Conservation (phyloP, 2,888 invertebrate genomes). For the Pomacea canaliculata region DNA sequence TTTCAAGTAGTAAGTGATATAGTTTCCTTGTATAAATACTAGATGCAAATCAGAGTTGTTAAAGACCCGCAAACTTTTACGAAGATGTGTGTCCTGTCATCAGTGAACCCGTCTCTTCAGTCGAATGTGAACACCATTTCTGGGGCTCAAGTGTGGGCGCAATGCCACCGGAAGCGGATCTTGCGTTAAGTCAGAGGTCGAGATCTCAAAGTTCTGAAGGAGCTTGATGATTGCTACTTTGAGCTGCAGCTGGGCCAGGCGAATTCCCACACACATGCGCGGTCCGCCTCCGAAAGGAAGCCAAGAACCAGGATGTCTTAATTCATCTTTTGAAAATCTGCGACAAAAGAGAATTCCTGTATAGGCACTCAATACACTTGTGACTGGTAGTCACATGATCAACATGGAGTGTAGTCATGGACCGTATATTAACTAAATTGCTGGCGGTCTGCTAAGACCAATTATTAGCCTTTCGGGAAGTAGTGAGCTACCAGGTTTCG, state of each 20-base stretch:
- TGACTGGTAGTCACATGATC: neutral
- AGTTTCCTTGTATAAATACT: too few relatives aligned
- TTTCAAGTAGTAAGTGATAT: too few relatives aligned
- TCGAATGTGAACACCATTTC: conserved; percentile 25
- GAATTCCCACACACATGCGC: conserved; percentile 48
- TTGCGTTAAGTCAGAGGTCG: conserved; percentile 37
- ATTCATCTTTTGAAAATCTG: conserved; percentile 41
- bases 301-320: conserved; percentile 40
- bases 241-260: conserved; percentile 41
- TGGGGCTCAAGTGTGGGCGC: conserved; percentile 27
- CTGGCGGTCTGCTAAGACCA: too few relatives aligned
- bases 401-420: too few relatives aligned
- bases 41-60: too few relatives aligned
- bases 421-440: too few relatives aligned
- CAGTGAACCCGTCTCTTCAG: conserved; percentile 6
- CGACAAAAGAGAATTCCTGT: conserved; percentile 1
- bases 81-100: neutral
- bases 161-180: conserved; percentile 34
- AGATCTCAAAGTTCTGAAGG: conserved; percentile 39
- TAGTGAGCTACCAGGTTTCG: too few relatives aligned
- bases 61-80: too few relatives aligned
- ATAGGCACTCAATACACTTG: neutral
- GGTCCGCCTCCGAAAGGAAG: conserved; percentile 55
- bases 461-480: too few relatives aligned
- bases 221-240: conserved; percentile 44